Conservation (phyloP, 1,140 invertebrate species). For the Scaptomyza montana region DNA sequence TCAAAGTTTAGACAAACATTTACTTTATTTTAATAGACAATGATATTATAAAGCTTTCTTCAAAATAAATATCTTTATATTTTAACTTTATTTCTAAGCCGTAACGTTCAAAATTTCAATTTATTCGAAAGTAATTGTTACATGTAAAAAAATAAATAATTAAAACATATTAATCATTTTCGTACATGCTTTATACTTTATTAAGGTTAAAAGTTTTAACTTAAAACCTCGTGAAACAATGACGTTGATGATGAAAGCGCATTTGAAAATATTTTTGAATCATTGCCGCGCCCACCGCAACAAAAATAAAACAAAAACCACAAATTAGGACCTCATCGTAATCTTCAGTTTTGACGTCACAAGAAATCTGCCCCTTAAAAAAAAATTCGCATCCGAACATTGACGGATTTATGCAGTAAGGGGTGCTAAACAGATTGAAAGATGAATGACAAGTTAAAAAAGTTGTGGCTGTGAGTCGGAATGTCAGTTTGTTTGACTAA, state of each 20-base stretch:
- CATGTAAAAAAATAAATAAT: too few relatives aligned
- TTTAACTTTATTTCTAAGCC: too few relatives aligned
- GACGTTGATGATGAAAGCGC: slow-evolving; percentile 1
- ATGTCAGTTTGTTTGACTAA: slow-evolving; percentile 15
- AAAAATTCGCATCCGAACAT: not conserved
- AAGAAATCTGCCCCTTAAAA: slow-evolving; percentile 8
- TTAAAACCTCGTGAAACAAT: not conserved
- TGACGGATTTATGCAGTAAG: slow-evolving; percentile 52
- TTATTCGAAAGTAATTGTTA: too few relatives aligned
- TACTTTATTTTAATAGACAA: too few relatives aligned
- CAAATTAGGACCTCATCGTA: slow-evolving; percentile 24
- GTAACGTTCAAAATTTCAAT: too few relatives aligned
- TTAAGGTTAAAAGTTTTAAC: too few relatives aligned
- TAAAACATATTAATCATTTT: too few relatives aligned
- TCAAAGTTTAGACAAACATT: too few relatives aligned
- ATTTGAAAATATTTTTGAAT: not conserved
- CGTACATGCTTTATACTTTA: not conserved
- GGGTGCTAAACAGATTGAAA: slow-evolving; percentile 56
- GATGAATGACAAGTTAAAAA: slow-evolving; percentile 60
- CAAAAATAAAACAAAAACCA: slow-evolving; percentile 34
- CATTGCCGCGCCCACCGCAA: slow-evolving; percentile 31
- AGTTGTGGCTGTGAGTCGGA: slow-evolving; percentile 20
- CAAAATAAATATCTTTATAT: too few relatives aligned
- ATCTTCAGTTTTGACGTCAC: slow-evolving; percentile 25
- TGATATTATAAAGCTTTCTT: too few relatives aligned